phyloP scores from a whole-genome alignment of 2,113 vertebrate species.

The Procavia capensis region DNA sequence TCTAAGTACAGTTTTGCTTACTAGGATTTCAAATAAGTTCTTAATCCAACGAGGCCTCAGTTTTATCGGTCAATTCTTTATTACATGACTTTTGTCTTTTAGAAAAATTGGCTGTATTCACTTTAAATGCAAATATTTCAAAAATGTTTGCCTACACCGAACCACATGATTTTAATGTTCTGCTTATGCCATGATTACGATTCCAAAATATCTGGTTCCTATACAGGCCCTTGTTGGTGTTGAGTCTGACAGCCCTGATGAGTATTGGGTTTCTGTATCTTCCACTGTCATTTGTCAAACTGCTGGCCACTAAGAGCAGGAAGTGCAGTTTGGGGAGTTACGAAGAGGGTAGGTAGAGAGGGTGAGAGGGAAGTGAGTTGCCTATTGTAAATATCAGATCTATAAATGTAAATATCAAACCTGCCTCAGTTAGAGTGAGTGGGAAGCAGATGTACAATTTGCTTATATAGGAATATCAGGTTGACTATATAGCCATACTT shows the following conservation, averaged over 20 bases:
- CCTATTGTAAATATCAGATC: conserved; percentile 85
- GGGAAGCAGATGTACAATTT: conserved; percentile 83
- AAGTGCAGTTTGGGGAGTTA: conserved; percentile 61
- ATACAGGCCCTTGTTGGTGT: conserved; percentile 20
- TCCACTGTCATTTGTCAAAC: conserved; percentile 90
- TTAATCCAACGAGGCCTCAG: conserved; percentile 78
- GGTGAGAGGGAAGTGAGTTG: conserved; percentile 64
- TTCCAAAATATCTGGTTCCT: conserved; percentile 17
- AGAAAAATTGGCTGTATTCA: conserved; percentile 64
- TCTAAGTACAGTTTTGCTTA: conserved; percentile 72
- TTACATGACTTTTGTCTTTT: conserved; percentile 62
- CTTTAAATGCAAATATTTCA: conserved; percentile 34
- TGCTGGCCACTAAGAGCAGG: conserved; percentile 84
- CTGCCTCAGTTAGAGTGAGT: conserved; percentile 92
- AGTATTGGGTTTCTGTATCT: conserved; percentile 72
- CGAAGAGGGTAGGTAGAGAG: conserved; percentile 16
- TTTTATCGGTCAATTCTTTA: conserved; percentile 79
- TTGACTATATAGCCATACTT: conserved; percentile 98
- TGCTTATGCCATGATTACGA: neutral
- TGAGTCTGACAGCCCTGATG: conserved; percentile 37
- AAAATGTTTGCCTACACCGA: conserved; percentile 55
- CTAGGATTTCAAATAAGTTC: conserved; percentile 76
- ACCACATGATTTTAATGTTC: conserved; percentile 71
- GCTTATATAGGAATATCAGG: conserved; percentile 91
- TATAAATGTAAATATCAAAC: conserved; percentile 91